Base-by-base conservation (phyloP, 2,113 vertebrate genomes). In the Atlantisia rogersi region DNA sequence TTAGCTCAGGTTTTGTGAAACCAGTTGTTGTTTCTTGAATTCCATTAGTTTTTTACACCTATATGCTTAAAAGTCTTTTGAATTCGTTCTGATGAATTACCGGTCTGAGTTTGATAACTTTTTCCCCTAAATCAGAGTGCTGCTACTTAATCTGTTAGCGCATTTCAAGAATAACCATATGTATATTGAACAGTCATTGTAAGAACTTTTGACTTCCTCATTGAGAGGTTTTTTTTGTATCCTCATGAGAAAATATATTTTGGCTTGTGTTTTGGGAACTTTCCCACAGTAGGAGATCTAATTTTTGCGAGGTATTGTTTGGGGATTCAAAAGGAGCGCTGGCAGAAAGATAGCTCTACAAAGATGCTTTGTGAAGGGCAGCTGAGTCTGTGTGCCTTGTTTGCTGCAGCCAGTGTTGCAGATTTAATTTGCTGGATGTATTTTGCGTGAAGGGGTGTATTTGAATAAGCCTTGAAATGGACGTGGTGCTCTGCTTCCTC, bases 241-340 rank as follows among this genome's bases (percentile, higher is more conserved):
- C 80, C 76, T 95, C 95, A 94, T 93, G 95, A 95, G 94, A 95
- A 97, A 97, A 92, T 89, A 67, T 56, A 96, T 95, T 95, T 95
- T 91, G 91, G 77, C 95, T 89, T 91, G 91, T 95, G 91, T 89
- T 94, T 95, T 92, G 91, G 87, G 96, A 96, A 95, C 89, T 97
- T 97, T 97, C 96, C 96, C 96, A 97, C 96, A 96, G 91, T 94
- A 65, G 96, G 91, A 95, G 81, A 95, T 96, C 77, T 95, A 89
- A 96, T 94, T 97, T 96, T 97, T 97, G 86, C 32, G 9, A 92
- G 89, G 93, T 92, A 95, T 97, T 97, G 96, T 96, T 96, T 96
- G 91, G 77, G 77, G 86, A 96, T 97, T 97, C 81, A 97, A 97
- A 97, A 95, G 95, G 95, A 96, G 81, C 2, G 5, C 89, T 96